Base-by-base conservation (phyloP, 1,140 invertebrate genomes). In the Drosophila sturtevanti region DNA sequence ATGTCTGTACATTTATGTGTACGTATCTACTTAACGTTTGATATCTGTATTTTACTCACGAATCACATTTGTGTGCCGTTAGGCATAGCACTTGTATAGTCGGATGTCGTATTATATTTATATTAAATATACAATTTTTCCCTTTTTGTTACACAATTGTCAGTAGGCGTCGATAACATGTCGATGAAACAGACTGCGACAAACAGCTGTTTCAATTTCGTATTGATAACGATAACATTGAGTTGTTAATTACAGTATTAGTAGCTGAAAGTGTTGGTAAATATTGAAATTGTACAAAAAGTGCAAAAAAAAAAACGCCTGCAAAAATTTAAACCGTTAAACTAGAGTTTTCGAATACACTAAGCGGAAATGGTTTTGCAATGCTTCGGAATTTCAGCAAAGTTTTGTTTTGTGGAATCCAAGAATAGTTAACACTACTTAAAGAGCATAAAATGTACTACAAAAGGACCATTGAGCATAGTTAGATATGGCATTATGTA, bases 121-220 rank as follows among this genome's bases (percentile, higher is more conserved):
- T n/a, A 18, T 44, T 35, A 10, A 35, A 35, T 48, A 56, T 18
- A 56, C 2, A 56, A 27, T 18, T 56, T 35, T 56, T 56, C n/a
- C 18, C 31, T 11, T 35, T 21, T 56, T 14, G 27, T 56, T 56
- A 56, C 54, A 56, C 54, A 56, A 56, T 56, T 56, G 27, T 24
- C 52, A 55, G 52, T 52, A 16, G 22, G 48, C 48, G 52, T 55
- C 52, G 48, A 52, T 52, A 52, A 24, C 48, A 52, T 24, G 9
- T 24, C 48, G 48, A 52, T 24, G 18, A 24, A 7, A 22, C 14
- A 9, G 52, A 54, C 52, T 31, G 52, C 24, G n/a, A 16, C 52
- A 31, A 31, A 34, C 52, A 55, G 52, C 52, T 55, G 52, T 55
- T 55, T 7, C 14, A 9, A 48, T 10, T 10, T 48, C 16, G 4